These are phyloP conservation scores for Solea senegalensis DNA, from an alignment of 2,113 vertebrate species.

Conservation along the genomic window DNA sequence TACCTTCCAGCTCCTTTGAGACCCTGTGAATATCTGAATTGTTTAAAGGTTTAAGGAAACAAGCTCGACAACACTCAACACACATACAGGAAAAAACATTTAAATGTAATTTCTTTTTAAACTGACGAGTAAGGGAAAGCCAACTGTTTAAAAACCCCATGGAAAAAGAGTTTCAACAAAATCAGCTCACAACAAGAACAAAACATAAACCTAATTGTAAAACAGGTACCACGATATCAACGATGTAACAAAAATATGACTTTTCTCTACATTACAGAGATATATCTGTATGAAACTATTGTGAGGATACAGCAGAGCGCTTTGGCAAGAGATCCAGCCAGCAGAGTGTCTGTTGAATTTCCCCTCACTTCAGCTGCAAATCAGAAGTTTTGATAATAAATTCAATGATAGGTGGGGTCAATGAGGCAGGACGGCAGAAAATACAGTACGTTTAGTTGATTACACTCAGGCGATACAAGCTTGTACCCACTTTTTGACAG, in stretches of 20 bases:
- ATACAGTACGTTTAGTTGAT: not conserved
- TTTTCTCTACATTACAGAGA: not conserved
- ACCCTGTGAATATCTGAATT: slow-evolving; percentile 90
- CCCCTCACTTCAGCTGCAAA: slow-evolving; percentile 88
- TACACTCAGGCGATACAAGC: not conserved
- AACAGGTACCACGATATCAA: not conserved
- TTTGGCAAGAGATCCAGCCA: slow-evolving; percentile 94
- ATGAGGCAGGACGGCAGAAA: not conserved
- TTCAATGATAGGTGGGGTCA: not conserved
- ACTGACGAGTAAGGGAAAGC: not conserved
- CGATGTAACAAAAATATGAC: not conserved
- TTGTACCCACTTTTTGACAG: slow-evolving; percentile 87
- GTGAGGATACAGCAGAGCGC: slow-evolving; percentile 96
- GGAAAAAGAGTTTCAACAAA: not conserved
- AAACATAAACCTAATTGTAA: not conserved
- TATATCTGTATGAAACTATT: not conserved
- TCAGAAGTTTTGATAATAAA: not conserved
- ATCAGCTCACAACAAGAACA: not conserved
- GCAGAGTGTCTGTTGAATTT: slow-evolving; percentile 89
- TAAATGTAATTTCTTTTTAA: not conserved
- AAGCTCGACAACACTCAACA: not conserved
- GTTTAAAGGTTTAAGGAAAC: slow-evolving; percentile 65
- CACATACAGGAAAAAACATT: not conserved
- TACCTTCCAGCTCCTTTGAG: slow-evolving; percentile 91
- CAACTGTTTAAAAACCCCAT: not conserved